Evolutionary conservation across 2,113 vertebrate genomes (phyloP).

Genomic region (Dicerorhinus sumatrensis): DNA sequence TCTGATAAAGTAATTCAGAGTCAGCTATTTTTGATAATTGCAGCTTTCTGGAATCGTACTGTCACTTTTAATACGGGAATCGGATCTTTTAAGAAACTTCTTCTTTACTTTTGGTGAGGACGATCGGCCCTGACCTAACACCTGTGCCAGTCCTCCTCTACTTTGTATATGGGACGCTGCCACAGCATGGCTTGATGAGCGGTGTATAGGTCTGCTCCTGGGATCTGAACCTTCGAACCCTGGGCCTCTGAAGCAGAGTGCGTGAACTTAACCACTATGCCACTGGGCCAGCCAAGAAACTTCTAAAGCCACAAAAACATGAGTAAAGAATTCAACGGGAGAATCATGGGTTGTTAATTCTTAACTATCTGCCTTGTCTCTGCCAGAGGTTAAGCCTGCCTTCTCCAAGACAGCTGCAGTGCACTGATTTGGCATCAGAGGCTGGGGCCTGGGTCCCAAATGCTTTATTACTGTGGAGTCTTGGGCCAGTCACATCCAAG

Average conservation of each 20-base stretch:
- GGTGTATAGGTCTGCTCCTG: too few relatives aligned
- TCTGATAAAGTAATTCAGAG: neutral
- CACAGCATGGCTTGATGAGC: too few relatives aligned
- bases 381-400: neutral
- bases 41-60: neutral
- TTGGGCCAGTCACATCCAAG: neutral
- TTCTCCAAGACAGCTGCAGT: neutral
- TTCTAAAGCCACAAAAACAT: neutral
- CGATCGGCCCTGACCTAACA: too few relatives aligned
- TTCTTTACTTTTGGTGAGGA: too few relatives aligned
- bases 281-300: neutral
- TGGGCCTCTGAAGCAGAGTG: too few relatives aligned
- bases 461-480: neutral
- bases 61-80: neutral
- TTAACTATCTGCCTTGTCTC: neutral
- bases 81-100: slow-evolving; percentile 33
- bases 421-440: neutral
- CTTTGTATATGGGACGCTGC: too few relatives aligned
- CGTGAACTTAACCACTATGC: too few relatives aligned
- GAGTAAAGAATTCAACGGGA: neutral
- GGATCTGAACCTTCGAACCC: too few relatives aligned
- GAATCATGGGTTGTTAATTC: neutral
- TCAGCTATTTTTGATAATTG: neutral
- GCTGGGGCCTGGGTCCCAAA: neutral
- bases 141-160: too few relatives aligned